Percentiles rank a stretch among this genome's conserved stretches.
Evolutionary conservation across 2,797 vertebrate species (phyloP).

Genomic region (Enteromius trimaculatus): DNA sequence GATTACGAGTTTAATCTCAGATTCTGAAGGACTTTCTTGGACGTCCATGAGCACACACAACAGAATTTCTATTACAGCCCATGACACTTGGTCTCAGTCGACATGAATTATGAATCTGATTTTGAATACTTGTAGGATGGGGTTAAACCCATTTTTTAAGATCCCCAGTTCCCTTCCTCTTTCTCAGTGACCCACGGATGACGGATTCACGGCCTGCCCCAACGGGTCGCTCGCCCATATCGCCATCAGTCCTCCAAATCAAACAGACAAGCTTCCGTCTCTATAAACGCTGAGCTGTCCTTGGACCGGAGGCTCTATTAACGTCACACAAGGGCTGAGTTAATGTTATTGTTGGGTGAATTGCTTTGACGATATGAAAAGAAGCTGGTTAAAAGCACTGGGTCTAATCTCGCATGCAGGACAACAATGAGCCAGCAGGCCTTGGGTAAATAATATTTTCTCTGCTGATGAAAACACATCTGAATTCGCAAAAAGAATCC

Average conservation of each 20-base stretch:
- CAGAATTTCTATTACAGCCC: constrained; percentile 36
- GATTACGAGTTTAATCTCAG: constrained; percentile 24
- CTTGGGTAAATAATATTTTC: constrained; percentile 37
- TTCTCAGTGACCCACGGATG: constrained; percentile 34
- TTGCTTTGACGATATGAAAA: constrained; percentile 30
- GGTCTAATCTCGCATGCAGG: not conserved
- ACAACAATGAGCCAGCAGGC: constrained; percentile 33
- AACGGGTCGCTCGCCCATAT: constrained; percentile 23
- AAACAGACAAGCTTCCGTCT: constrained; percentile 1
- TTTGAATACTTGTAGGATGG: constrained; percentile 35
- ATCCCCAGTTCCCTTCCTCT: not conserved
- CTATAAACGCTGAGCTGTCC: constrained; percentile 5
- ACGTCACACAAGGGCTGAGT: constrained; percentile 33
- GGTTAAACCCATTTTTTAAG: constrained; percentile 46
- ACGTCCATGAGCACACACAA: constrained; percentile 48
- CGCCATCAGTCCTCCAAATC: constrained; percentile 10
- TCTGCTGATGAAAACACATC: constrained; percentile 2
- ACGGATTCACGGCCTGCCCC: constrained; percentile 54
- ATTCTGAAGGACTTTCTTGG: constrained; percentile 8
- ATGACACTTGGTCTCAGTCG: constrained; percentile 25
- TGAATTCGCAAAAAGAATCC: not conserved
- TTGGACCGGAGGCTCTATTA: constrained; percentile 34
- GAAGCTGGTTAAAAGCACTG: constrained; percentile 31
- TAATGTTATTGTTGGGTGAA: constrained; percentile 36
- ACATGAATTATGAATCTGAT: constrained; percentile 57